These are phyloP conservation scores for Balaeniceps rex DNA, from an alignment of 2,113 vertebrate genomes.

Conservation along the genomic window DNA sequence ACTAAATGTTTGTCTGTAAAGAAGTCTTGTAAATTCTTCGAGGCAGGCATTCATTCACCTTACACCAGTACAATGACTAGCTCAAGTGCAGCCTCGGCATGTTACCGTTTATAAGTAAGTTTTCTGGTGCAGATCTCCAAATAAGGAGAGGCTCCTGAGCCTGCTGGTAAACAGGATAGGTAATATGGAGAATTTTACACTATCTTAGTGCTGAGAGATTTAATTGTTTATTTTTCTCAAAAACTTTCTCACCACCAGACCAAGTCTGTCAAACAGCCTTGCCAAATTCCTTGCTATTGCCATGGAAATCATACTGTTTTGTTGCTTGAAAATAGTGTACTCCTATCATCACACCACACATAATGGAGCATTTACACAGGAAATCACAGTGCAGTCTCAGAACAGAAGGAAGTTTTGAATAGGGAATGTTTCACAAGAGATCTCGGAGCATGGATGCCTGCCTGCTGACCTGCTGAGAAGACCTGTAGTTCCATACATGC, in stretches of 20 bases:
- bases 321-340: not conserved
- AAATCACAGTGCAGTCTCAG: not conserved
- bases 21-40: not conserved
- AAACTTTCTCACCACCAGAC: not conserved
- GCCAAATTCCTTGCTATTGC: not conserved
- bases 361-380: not conserved
- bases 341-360: no score
- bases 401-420: not conserved
- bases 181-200: not conserved
- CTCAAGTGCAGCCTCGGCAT: not conserved
- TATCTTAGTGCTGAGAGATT: not conserved
- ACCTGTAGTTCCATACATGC: not conserved
- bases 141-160: not conserved
- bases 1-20: not conserved
- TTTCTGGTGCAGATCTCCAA: not conserved
- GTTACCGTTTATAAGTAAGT: not conserved
- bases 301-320: not conserved
- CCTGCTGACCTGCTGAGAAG: fast-evolving
- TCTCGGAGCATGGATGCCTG: fast-evolving
- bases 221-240: not conserved
- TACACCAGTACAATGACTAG: no score
- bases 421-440: not conserved
- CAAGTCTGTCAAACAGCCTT: not conserved
- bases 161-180: not conserved
- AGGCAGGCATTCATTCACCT: not conserved